Percentiles rank a stretch among this genome's conserved stretches.
Conservation (phyloP, 1,140 invertebrate species). For the Diorhabda carinulata region DNA sequence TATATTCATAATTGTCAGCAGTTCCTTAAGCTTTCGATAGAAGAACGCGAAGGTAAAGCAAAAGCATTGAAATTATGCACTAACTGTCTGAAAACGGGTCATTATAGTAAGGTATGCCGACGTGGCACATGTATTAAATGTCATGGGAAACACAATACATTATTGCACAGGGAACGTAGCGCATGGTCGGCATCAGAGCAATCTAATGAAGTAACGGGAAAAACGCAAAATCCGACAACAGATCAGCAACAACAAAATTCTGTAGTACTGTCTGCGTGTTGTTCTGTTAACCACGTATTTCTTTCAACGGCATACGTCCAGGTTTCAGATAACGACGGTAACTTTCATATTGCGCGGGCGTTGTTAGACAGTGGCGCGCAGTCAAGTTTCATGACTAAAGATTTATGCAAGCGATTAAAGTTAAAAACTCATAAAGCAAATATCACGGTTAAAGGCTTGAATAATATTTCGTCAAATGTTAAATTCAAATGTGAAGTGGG, state of each 20-base stretch:
- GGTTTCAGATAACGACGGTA: conserved; percentile 2
- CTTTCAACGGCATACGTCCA: not conserved
- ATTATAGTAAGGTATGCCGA: not conserved
- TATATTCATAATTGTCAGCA: too few species aligned
- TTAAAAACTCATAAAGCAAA: not conserved
- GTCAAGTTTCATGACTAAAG: not conserved
- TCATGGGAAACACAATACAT: not conserved
- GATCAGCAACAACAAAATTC: not conserved
- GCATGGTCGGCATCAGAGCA: not conserved
- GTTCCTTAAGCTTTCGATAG: too few species aligned
- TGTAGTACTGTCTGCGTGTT: not conserved
- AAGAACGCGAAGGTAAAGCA: not conserved
- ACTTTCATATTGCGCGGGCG: not conserved
- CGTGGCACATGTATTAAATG: not conserved
- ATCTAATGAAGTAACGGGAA: not conserved
- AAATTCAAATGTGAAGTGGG: not conserved
- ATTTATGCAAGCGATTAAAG: conserved; percentile 9
- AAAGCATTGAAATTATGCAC: conserved; percentile 6
- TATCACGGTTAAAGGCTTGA: conserved; percentile 1
- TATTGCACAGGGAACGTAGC: not conserved
- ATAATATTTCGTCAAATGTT: conserved; percentile 1
- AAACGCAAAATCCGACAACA: not conserved
- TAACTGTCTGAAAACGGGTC: conserved; percentile 11
- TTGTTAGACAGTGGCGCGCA: conserved; percentile 6
- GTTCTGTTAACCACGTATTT: conserved; percentile 4